These are phyloP conservation scores for Molossus alvarezi DNA, from an alignment of 2,797 vertebrate genomes.

Conservation along the genomic window DNA sequence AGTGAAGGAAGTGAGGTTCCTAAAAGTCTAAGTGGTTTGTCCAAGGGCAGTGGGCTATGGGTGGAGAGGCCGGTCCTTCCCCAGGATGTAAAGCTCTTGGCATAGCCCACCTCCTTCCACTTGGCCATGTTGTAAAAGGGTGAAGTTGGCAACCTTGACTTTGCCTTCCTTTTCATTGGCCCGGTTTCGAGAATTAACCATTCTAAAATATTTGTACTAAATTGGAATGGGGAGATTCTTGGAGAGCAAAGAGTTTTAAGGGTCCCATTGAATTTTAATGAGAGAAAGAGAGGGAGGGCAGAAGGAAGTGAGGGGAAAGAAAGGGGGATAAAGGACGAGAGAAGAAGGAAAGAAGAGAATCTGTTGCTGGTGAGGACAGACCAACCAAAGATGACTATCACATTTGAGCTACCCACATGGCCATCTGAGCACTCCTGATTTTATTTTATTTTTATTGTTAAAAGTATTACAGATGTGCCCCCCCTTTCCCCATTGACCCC, in stretches of 20 bases:
- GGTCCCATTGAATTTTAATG: neutral
- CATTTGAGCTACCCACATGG: neutral
- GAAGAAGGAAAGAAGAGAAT: neutral
- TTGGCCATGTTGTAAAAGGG: neutral
- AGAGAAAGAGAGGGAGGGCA: neutral
- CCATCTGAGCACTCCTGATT: neutral
- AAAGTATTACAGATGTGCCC: no score
- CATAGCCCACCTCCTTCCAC: neutral
- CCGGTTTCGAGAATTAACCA: neutral
- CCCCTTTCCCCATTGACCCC: no score
- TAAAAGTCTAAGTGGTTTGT: neutral
- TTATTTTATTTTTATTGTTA: neutral
- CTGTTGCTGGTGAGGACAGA: neutral
- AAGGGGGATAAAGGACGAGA: neutral
- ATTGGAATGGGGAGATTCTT: neutral
- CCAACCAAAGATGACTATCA: neutral
- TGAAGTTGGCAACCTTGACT: neutral
- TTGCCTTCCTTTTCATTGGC: neutral
- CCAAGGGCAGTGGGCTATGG: neutral
- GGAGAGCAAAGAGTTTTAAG: neutral
- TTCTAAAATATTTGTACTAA: conserved; percentile 44
- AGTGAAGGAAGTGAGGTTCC: neutral
- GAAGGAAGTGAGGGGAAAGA: neutral
- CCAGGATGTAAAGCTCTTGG: neutral
- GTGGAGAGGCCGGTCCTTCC: neutral